phyloP scores from a whole-genome alignment of 2,113 vertebrate species.

The Aegypius monachus region DNA sequence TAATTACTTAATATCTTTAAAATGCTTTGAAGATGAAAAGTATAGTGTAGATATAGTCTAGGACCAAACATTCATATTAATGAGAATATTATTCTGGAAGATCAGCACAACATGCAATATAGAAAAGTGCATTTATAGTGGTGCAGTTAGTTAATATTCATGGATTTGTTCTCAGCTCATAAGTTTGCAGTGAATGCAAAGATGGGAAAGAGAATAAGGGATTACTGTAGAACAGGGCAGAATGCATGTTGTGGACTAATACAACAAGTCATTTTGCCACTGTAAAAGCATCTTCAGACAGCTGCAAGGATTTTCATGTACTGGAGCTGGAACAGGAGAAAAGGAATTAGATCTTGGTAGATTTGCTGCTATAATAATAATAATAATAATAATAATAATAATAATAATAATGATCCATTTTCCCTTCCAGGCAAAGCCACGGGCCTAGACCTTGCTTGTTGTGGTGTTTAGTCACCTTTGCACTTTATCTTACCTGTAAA shows the following conservation, averaged over 20 bases:
- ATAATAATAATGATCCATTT: constrained; percentile 36
- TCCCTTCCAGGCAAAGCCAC: constrained; percentile 52
- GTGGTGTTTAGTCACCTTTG: constrained; percentile 67
- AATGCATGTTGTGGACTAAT: background rate
- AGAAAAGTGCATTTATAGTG: background rate
- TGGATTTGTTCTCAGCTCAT: background rate
- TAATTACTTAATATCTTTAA: background rate
- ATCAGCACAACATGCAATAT: background rate
- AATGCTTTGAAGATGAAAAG: background rate
- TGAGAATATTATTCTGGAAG: background rate
- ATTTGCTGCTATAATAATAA: constrained; percentile 22
- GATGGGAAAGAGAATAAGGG: background rate
- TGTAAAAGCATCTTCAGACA: constrained; percentile 27
- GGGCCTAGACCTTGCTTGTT: constrained; percentile 54
- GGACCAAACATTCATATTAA: background rate
- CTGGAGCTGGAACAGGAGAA: constrained; percentile 45
- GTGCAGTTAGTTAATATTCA: background rate
- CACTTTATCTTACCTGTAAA: constrained; percentile 60
- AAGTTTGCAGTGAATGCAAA: background rate
- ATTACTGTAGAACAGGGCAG: background rate
- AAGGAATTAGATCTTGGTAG: constrained; percentile 36
- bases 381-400: constrained; percentile 17
- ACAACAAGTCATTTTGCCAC: background rate
- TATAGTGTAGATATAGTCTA: background rate
- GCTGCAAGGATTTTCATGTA: constrained; percentile 34